Conservation (phyloP, 2,797 vertebrate species). For the Percopsis omiscomaycus region DNA sequence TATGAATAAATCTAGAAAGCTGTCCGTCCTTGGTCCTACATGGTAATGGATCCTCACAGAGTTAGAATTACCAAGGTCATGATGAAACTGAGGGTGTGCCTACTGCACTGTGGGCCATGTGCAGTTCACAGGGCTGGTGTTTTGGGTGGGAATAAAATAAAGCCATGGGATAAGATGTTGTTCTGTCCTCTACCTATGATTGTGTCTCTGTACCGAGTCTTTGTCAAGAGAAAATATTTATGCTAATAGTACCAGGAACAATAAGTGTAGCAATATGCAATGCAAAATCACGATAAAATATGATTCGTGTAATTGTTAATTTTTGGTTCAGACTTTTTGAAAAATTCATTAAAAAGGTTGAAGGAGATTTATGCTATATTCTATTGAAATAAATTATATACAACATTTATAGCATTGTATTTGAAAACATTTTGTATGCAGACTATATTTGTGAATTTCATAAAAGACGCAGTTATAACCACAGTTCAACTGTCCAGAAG, state of each 20-base stretch:
- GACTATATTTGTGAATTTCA: no score
- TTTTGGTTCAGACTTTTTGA: no score
- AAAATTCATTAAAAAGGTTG: no score
- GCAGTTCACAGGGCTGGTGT: conserved; percentile 31
- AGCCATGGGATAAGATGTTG: conserved; percentile 14
- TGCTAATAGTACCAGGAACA: conserved; percentile 28
- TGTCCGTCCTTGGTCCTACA: not conserved
- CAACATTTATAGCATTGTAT: no score
- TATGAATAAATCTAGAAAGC: conserved; percentile 8
- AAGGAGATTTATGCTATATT: no score
- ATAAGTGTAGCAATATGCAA: conserved; percentile 17
- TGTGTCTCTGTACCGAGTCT: conserved; percentile 16
- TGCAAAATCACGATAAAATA: no score
- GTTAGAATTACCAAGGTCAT: conserved; percentile 15
- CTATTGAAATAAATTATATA: no score
- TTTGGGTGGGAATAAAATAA: conserved; percentile 26
- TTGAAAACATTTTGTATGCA: no score
- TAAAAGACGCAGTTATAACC: no score
- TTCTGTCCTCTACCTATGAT: conserved; percentile 7
- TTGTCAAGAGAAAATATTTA: conserved; percentile 32
- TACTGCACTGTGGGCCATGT: conserved; percentile 35
- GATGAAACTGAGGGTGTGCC: conserved; percentile 27
- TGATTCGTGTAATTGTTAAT: no score
- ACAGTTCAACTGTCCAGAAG: no score
- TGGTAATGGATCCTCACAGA: conserved; percentile 3